Conservation (phyloP, 2,113 vertebrate genomes). For the Dromaius novaehollandiae region DNA sequence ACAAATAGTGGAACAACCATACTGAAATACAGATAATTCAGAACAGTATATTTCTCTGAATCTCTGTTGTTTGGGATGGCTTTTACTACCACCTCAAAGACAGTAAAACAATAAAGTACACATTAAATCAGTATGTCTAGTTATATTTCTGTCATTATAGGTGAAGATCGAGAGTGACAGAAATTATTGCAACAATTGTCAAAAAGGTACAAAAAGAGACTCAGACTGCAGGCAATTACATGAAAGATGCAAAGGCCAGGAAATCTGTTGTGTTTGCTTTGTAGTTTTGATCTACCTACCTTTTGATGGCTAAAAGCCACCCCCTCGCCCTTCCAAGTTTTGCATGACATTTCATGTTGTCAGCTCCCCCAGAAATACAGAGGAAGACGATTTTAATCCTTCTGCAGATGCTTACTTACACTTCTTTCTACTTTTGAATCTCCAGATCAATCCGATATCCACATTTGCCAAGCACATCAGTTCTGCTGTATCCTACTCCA, state of each 20-base stretch:
- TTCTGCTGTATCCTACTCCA: not conserved
- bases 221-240: not conserved
- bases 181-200: not conserved
- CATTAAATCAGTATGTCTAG: not conserved
- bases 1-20: not conserved
- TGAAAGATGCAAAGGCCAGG: not conserved
- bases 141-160: not conserved
- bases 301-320: conserved; percentile 11
- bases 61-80: not conserved
- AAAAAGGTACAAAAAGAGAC: not conserved
- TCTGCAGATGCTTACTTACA: not conserved
- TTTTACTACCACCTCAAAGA: not conserved
- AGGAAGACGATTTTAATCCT: not conserved
- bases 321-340: not conserved
- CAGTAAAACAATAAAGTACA: not conserved
- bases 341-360: not conserved
- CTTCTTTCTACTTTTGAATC: not conserved
- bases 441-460: not conserved
- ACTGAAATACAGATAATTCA: not conserved
- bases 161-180: not conserved
- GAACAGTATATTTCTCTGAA: not conserved
- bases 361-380: not conserved
- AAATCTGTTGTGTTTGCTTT: conserved; percentile 12
- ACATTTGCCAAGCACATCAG: not conserved
- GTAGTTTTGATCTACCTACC: not conserved